Evolutionary conservation across 53 echinoderm and acorn worm species (phyloP).

Genomic region (Stichopus horrens): DNA sequence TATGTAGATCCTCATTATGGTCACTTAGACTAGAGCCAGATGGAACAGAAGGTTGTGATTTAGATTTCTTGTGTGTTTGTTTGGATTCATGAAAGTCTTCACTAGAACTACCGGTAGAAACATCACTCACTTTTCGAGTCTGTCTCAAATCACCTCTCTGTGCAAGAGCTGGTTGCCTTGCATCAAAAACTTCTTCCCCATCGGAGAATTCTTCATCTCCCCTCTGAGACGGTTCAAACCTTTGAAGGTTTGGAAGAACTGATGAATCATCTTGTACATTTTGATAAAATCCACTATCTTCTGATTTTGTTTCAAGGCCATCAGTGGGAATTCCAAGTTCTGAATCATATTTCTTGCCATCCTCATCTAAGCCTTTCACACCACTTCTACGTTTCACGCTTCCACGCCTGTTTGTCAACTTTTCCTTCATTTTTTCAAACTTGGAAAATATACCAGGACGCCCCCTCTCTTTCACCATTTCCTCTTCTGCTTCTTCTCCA

Average conservation of each 20-base stretch:
- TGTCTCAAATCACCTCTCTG: slow-evolving; percentile 42
- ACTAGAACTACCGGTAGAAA: slow-evolving; percentile 88
- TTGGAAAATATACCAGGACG: slow-evolving; percentile 90
- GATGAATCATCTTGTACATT: slow-evolving; percentile 61
- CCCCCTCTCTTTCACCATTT: slow-evolving; percentile 63
- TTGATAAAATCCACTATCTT: slow-evolving; percentile 90
- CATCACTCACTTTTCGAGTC: slow-evolving; percentile 78
- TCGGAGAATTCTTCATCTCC: slow-evolving; percentile 69
- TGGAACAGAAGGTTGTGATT: neutral
- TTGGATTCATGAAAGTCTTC: slow-evolving; percentile 69
- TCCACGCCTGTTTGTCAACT: slow-evolving; percentile 73
- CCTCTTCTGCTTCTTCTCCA: slow-evolving; percentile 58
- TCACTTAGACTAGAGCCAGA: slow-evolving; percentile 40
- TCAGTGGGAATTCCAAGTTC: slow-evolving; percentile 63
- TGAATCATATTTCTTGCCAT: slow-evolving; percentile 45
- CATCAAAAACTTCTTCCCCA: slow-evolving; percentile 74
- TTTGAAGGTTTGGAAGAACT: slow-evolving; percentile 1
- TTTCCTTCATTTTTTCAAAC: slow-evolving; percentile 71
- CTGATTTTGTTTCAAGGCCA: slow-evolving; percentile 88
- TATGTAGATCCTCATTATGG: slow-evolving; percentile 55
- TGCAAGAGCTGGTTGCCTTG: slow-evolving; percentile 17
- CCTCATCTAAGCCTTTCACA: slow-evolving; percentile 60
- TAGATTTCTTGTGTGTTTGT: neutral
- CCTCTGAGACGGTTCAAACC: slow-evolving; percentile 34
- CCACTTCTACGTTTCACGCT: slow-evolving; percentile 77